phyloP scores from a whole-genome alignment of 2,113 vertebrate genomes.

The Embiotoca jacksoni region DNA sequence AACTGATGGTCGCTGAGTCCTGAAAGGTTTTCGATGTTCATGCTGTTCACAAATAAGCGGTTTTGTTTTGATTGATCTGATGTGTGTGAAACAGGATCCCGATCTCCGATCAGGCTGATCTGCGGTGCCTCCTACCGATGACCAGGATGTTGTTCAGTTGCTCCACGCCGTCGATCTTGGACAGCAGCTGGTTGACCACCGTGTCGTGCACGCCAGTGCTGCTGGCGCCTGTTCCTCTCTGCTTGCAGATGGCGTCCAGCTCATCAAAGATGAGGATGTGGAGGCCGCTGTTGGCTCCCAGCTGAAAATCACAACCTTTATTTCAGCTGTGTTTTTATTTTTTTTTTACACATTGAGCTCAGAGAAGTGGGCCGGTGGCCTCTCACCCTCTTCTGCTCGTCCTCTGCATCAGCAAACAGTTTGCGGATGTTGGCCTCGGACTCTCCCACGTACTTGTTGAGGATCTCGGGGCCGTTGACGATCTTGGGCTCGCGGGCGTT shows the following conservation, averaged over 20 bases:
- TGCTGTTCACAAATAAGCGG: too few relatives aligned
- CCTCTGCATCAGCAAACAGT: slow-evolving; percentile 97
- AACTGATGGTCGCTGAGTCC: too few relatives aligned
- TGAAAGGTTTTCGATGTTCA: too few relatives aligned
- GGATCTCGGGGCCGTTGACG: slow-evolving; percentile 97
- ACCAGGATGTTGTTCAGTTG: slow-evolving; percentile 99
- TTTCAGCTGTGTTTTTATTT: not conserved
- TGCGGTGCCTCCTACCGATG: slow-evolving; percentile 86
- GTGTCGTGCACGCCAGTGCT: slow-evolving; percentile 98
- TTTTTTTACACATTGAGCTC: not conserved
- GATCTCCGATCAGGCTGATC: not conserved
- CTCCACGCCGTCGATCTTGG: slow-evolving; percentile 98
- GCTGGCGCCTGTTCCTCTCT: slow-evolving; percentile 95
- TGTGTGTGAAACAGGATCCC: too few relatives aligned
- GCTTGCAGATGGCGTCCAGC: slow-evolving; percentile 98
- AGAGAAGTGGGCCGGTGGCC: not conserved
- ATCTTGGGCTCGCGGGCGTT: slow-evolving; percentile 97
- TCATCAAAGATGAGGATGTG: slow-evolving; percentile 99
- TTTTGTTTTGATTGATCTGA: too few relatives aligned
- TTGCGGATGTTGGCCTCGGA: slow-evolving; percentile 98
- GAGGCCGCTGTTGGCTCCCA: slow-evolving; percentile 97
- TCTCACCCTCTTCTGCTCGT: slow-evolving; percentile 95
- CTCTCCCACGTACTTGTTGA: slow-evolving; percentile 98
- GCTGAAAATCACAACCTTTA: slow-evolving; percentile 73
- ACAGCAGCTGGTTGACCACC: slow-evolving; percentile 97